Conservation (phyloP, 2,888 invertebrate species). For the Epistrophe grossulariae region DNA sequence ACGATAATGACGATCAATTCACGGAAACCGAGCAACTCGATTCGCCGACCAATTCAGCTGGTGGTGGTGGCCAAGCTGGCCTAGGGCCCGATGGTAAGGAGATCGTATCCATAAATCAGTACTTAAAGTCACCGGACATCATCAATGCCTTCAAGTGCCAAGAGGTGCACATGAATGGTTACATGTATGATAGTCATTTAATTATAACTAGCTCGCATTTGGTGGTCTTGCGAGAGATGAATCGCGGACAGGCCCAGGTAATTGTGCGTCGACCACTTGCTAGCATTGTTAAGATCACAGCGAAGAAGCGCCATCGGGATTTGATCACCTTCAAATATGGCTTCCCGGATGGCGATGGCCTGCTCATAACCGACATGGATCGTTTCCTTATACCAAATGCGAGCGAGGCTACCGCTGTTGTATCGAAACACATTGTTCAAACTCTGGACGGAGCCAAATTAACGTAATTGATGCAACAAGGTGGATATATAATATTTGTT, state of each 20-base stretch:
- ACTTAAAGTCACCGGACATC: constrained; percentile 92
- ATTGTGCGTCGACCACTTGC: constrained; percentile 94
- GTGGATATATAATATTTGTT: constrained; percentile 12
- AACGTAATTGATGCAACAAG: constrained; percentile 78
- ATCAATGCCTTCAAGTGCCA: constrained; percentile 95
- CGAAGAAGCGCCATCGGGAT: constrained; percentile 97
- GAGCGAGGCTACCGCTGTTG: constrained; percentile 93
- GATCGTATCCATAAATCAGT: constrained; percentile 91
- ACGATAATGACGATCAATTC: constrained; percentile 88
- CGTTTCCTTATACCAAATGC: constrained; percentile 96
- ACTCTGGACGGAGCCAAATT: constrained; percentile 83
- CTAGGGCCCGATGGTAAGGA: constrained; percentile 88
- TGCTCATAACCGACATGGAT: constrained; percentile 95
- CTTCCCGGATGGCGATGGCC: constrained; percentile 90
- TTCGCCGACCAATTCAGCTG: constrained; percentile 83
- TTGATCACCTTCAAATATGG: constrained; percentile 99
- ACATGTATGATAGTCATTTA: constrained; percentile 94
- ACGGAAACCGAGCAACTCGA: constrained; percentile 75
- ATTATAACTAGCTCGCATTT: constrained; percentile 94
- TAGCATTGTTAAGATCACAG: constrained; percentile 98
- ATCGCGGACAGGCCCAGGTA: constrained; percentile 91
- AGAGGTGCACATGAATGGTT: constrained; percentile 95
- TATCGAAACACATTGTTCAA: constrained; percentile 94
- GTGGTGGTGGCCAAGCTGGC: constrained; percentile 80
- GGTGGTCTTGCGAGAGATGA: constrained; percentile 91